Percentiles rank a stretch among this genome's conserved stretches.
phyloP scores from a whole-genome alignment of 2,888 invertebrate genomes.

The Acronicta leporina region DNA sequence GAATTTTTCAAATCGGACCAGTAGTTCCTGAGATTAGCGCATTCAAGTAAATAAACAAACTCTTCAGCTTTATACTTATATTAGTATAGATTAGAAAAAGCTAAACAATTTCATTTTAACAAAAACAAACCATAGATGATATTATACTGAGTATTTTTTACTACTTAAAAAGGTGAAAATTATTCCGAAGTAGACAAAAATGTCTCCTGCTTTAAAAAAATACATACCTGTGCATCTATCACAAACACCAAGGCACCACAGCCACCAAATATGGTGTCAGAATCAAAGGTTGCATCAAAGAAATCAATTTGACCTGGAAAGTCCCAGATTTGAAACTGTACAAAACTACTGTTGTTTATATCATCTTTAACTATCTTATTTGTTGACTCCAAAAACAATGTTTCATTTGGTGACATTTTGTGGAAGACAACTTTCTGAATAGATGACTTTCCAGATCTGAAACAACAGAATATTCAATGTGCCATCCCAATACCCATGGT shows the following conservation, averaged over 20 bases:
- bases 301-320: slow-evolving; percentile 99
- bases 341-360: slow-evolving; percentile 98
- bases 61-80: too few relatives aligned
- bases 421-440: slow-evolving; percentile 99
- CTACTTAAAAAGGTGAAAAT: too few relatives aligned
- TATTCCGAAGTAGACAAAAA: too few relatives aligned
- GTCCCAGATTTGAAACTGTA: slow-evolving; percentile 99
- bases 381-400: slow-evolving; percentile 98
- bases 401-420: slow-evolving; percentile 99
- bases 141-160: too few relatives aligned
- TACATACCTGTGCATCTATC: slow-evolving; percentile 96
- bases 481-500: background rate
- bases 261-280: slow-evolving; percentile 98
- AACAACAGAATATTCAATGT: slow-evolving; percentile 64
- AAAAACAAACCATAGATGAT: too few relatives aligned
- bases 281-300: slow-evolving; percentile 98
- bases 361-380: slow-evolving; percentile 99
- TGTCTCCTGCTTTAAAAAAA: background rate
- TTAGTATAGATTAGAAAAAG: too few relatives aligned
- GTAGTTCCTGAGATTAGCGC: too few relatives aligned
- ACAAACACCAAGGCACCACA: slow-evolving; percentile 99
- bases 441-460: slow-evolving; percentile 99
- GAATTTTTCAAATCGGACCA: too few relatives aligned
- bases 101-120: too few relatives aligned
- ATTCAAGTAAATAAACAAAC: too few relatives aligned